These are phyloP conservation scores for Ectropis grisescens DNA, from an alignment of 1,140 invertebrate genomes.

Conservation along the genomic window DNA sequence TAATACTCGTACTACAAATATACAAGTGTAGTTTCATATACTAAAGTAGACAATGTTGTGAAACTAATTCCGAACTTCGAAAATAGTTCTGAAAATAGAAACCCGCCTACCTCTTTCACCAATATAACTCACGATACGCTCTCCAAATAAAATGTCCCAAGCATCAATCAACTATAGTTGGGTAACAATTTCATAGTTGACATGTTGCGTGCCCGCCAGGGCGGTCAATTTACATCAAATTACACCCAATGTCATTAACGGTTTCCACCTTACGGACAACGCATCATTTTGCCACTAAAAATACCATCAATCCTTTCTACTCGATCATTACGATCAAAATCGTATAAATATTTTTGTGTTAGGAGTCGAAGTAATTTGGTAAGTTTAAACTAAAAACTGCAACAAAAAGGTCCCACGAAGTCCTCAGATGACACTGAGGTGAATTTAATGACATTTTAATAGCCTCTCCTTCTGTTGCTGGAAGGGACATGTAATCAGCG, in stretches of 20 bases:
- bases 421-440: slow-evolving; percentile 55
- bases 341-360: slow-evolving; percentile 1
- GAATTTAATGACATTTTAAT: slow-evolving; percentile 68
- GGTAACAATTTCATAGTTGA: slow-evolving; percentile 66
- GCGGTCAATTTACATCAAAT: slow-evolving; percentile 65
- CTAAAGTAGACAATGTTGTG: no score
- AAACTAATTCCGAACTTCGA: no score
- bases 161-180: slow-evolving; percentile 58
- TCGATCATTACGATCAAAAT: slow-evolving; percentile 11
- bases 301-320: slow-evolving; percentile 4
- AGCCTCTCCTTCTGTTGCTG: slow-evolving; percentile 52
- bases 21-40: no score
- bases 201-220: slow-evolving; percentile 53
- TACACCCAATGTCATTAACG: slow-evolving; percentile 60
- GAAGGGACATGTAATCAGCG: slow-evolving; percentile 54
- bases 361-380: slow-evolving; percentile 16
- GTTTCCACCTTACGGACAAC: slow-evolving; percentile 30
- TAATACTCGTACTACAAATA: no score
- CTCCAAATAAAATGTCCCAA: no score
- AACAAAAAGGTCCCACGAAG: slow-evolving; percentile 39
- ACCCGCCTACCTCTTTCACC: no score
- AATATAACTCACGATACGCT: no score
- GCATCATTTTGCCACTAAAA: slow-evolving; percentile 15
- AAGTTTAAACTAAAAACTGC: slow-evolving; percentile 50
- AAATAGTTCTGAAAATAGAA: no score